A percentile compares a stretch with the other conserved stretches of the same genome.
Evolutionary conservation across 2,888 invertebrate genomes (phyloP).

Genomic region (Diadromus collaris): DNA sequence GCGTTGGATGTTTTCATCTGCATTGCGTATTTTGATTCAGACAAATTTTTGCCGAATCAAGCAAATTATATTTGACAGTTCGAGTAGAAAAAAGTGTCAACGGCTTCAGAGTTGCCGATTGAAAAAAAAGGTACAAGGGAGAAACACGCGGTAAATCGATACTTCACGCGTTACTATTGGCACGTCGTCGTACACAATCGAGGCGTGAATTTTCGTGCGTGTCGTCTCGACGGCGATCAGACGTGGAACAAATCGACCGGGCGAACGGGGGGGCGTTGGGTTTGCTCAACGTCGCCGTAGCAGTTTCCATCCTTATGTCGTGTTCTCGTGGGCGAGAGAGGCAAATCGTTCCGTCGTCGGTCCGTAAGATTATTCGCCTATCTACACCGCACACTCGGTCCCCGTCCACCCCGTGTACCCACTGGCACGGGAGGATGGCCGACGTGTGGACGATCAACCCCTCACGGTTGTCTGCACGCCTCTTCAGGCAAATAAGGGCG

Average conservation of each 20-base stretch:
- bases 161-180: constrained; percentile 51
- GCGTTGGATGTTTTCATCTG: too few relatives aligned
- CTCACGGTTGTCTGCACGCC: constrained; percentile 40
- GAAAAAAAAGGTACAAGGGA: constrained; percentile 9
- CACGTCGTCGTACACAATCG: constrained; percentile 43
- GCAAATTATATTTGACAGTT: neutral
- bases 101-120: neutral
- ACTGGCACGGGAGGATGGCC: constrained; percentile 28
- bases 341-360: constrained; percentile 62
- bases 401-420: constrained; percentile 28
- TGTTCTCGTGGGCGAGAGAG: constrained; percentile 45
- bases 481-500: constrained; percentile 65
- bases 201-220: constrained; percentile 60
- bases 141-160: constrained; percentile 49
- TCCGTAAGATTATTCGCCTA: constrained; percentile 65
- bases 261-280: neutral
- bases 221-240: constrained; percentile 58
- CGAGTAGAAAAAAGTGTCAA: neutral
- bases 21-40: too few relatives aligned
- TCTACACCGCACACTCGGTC: constrained; percentile 63
- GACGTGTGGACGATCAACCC: constrained; percentile 50
- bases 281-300: constrained; percentile 48
- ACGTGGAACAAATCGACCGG: constrained; percentile 64
- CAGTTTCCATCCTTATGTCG: constrained; percentile 42
- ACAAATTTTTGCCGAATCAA: too few relatives aligned